phyloP scores from a whole-genome alignment of 2,113 vertebrate species.

The Oreochromis tanganicae region DNA sequence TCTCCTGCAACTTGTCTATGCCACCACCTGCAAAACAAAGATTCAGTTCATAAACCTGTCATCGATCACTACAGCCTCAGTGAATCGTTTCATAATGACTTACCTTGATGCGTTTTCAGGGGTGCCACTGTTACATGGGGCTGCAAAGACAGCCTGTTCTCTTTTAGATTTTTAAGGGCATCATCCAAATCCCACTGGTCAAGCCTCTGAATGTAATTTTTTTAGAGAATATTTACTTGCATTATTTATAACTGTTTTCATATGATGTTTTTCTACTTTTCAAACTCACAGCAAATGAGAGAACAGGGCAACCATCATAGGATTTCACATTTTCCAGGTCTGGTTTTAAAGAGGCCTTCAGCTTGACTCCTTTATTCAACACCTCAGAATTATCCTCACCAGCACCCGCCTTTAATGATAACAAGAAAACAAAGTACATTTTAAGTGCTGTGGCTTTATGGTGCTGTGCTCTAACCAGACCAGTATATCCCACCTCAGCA shows the following conservation, averaged over 20 bases:
- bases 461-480: neutral
- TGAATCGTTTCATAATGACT: neutral
- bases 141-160: neutral
- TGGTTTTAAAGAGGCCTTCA: neutral
- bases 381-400: neutral
- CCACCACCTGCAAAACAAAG: neutral
- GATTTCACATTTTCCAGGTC: neutral
- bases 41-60: neutral
- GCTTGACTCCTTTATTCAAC: neutral
- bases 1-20: neutral
- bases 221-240: neutral
- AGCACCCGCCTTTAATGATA: neutral
- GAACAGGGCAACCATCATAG: neutral
- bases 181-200: constrained; percentile 67
- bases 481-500: neutral
- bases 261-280: neutral
- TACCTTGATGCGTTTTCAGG: neutral
- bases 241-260: neutral
- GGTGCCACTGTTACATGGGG: neutral
- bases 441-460: neutral
- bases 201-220: constrained; percentile 51
- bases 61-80: neutral
- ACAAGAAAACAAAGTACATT: neutral
- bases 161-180: constrained; percentile 51
- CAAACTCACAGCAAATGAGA: constrained; percentile 34